A percentile compares a stretch with the other conserved stretches of the same genome.
phyloP scores from a whole-genome alignment of 2,888 invertebrate genomes.

The Polyploca ridens region DNA sequence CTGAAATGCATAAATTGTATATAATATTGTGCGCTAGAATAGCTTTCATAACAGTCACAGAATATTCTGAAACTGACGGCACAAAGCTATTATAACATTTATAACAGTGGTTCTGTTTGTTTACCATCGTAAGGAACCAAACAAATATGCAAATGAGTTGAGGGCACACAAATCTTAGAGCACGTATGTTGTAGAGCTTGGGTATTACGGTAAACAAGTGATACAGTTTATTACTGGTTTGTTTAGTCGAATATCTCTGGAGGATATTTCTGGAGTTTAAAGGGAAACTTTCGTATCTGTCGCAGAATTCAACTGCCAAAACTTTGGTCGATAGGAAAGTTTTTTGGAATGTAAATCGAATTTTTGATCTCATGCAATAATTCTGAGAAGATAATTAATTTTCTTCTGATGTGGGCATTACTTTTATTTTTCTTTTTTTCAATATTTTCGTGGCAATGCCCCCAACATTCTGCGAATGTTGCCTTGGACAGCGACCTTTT shows the following conservation, averaged over 20 bases:
- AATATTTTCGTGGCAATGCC: too few relatives aligned
- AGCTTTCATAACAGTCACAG: not conserved
- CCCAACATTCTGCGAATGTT: too few relatives aligned
- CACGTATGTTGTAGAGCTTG: not conserved
- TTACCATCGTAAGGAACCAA: conserved; percentile 5
- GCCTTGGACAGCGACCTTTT: too few relatives aligned
- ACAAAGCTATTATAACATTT: not conserved
- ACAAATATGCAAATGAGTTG: conserved; percentile 23
- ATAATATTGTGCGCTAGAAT: not conserved
- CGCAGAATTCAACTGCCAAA: not conserved
- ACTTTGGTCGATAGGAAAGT: not conserved
- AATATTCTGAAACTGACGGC: conserved; percentile 8
- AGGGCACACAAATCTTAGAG: conserved; percentile 18
- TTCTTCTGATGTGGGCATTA: not conserved
- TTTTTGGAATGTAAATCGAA: not conserved
- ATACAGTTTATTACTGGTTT: not conserved
- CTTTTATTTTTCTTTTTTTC: not conserved
- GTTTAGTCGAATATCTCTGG: not conserved
- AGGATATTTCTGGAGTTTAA: not conserved
- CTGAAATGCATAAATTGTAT: not conserved
- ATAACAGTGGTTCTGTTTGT: not conserved
- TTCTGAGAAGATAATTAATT: not conserved
- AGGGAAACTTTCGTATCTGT: not conserved
- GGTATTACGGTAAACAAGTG: not conserved
- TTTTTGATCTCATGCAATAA: not conserved